Base-by-base conservation (phyloP, 2,113 vertebrate genomes). In the Perca schrenkii region DNA sequence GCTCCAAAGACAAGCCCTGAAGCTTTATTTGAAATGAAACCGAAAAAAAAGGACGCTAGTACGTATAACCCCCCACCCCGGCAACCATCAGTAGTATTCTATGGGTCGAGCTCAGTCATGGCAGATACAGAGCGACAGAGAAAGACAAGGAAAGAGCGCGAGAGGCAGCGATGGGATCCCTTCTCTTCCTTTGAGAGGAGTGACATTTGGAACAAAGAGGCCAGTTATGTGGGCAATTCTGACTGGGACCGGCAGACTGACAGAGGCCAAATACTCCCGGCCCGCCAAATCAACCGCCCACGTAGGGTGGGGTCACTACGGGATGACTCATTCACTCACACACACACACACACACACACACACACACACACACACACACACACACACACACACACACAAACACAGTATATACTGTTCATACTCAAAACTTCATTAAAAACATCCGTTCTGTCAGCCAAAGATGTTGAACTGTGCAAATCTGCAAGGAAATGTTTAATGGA, bases 161-260 rank as follows among this genome's bases (percentile, higher is more conserved):
- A 82, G 82, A 79, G 46, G 74, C 79, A 43, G 77, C 40, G 66
- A 79, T 50, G 71, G 78, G 86, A 87, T 90, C 80, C 74, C 76
- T 88, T 85, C 80, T 72, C 76, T 66, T 90, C 86, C 77, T 89
- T 73, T 74, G 72, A 90, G 83, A 88, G 83, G 87, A 93, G 86
- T 94, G 95, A 94, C 92, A 94, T 94, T 94, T 89, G 89, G 89
- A 95, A 96, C 94, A 96, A 95, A 96, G 95, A 92, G 88, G 80
- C 80, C 86, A 90, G 92, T 96, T 96, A 94, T 95, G 87, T 85
- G 93, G 90, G 89, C 84, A 84, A 89, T 84, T 89, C 89, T 91
- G 92, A 91, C 87, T 87, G 86, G 89, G 91, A 92, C 91, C 83
- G 82, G 80, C 92, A 87, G 89, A 93, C 90, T 89, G 93, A 95